Conservation (phyloP, 2,113 vertebrate species). For the Rhynchomys soricoides region DNA sequence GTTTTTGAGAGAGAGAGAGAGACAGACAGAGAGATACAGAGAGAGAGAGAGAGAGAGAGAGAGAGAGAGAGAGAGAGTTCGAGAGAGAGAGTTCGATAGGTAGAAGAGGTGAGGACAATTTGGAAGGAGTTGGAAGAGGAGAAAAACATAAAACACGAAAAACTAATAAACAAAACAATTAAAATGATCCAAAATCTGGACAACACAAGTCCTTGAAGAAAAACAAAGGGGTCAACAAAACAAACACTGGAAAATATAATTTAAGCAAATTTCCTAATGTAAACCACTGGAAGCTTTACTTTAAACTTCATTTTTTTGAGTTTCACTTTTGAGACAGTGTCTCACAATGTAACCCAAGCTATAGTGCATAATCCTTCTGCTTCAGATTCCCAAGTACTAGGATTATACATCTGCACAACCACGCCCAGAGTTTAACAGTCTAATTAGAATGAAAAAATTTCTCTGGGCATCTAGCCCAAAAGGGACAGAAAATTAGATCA, state of each 20-base stretch:
- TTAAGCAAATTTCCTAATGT: background rate
- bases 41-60: too few relatives aligned
- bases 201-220: slow-evolving; percentile 10
- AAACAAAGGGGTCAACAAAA: background rate
- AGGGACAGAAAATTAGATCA: slow-evolving; percentile 18
- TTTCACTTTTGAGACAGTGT: background rate
- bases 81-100: background rate
- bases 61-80: too few relatives aligned
- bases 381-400: background rate
- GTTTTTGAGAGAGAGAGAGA: background rate
- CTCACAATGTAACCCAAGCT: background rate
- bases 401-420: background rate
- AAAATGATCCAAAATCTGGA: background rate
- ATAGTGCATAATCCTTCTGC: background rate
- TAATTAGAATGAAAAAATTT: slow-evolving; percentile 27
- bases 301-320: background rate
- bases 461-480: background rate
- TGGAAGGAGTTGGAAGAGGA: background rate
- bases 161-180: background rate
- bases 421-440: background rate
- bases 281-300: slow-evolving; percentile 13
- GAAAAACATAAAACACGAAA: background rate
- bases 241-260: background rate
- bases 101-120: background rate
- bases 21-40: too few relatives aligned